Evolutionary conservation across 2,797 vertebrate genomes (phyloP), one percentile per base, ranked within the genome.

Genomic region (Rhinella marina): DNA sequence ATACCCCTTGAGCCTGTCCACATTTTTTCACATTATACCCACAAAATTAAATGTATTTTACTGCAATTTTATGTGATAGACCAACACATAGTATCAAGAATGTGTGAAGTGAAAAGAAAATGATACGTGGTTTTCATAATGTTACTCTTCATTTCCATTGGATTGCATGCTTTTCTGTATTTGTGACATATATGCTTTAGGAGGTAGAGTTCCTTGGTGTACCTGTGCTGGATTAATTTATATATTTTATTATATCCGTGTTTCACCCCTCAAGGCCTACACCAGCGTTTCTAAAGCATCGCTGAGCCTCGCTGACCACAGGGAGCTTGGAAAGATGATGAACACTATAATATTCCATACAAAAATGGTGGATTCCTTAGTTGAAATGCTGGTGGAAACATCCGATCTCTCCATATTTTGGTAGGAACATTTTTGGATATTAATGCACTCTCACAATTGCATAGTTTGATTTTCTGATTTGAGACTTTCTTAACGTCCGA

Each of bases 261-360:
- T 41, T 56, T 41, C 86, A 0, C 50, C 25, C 16, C 9, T 29
- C 16, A 41, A 99, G 98, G 98, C 98, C 52, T 99, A 99, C 92
- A 99, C 98, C 79, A 99, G 98, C 23, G 98, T 99, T 83, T 98
- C 97, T 80, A 99, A 99, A 94, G 98, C 98, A 88, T 98, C 97
- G 0, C 96, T 99, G 57, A 94, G 98, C 29, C 96, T 99, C 23
- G 96, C 97, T 0, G 98, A 99, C 92, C 98, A 99, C 90, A 96
- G 97, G 90, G 98, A 99, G 92, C 97, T 99, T n/a, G 98, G 98
- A 78, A 99, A 99, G 91, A 99, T 99, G 98, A 99, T 99, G 98
- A 99, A 99, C 93, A 99, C 98, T 80, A 99, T 99, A 88, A 99
- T 99, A 93, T 99, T 99, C 92, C 98, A 99, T 94, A 99, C 98